phyloP scores from a whole-genome alignment of 2,797 vertebrate species.

The Uromys caudimaculatus region DNA sequence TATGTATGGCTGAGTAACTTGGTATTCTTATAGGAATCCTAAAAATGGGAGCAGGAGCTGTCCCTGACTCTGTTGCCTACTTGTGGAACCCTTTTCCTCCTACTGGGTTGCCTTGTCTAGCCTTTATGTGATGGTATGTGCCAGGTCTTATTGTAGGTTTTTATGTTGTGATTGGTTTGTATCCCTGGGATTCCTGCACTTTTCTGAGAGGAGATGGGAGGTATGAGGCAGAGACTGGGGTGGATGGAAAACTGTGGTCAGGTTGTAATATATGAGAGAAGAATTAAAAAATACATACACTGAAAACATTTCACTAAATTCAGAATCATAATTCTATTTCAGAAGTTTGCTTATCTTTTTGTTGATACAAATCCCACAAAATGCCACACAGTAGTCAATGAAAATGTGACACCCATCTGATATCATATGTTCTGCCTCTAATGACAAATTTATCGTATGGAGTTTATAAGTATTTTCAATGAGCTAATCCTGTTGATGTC shows the following conservation, averaged over 20 bases:
- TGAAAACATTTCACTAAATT: not conserved
- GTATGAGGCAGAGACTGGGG: not conserved
- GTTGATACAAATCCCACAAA: constrained; percentile 24
- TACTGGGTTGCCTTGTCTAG: not conserved
- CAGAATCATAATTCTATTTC: not conserved
- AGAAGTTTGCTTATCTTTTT: constrained; percentile 37
- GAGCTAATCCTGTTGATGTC: not conserved
- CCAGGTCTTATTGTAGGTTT: not conserved
- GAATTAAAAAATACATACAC: not conserved
- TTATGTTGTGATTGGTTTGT: not conserved
- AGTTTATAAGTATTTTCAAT: not conserved
- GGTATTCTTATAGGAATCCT: not conserved
- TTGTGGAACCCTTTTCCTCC: not conserved
- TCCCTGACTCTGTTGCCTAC: not conserved
- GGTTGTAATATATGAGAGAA: not conserved
- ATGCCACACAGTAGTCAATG: not conserved
- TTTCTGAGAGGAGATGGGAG: not conserved
- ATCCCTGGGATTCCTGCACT: not conserved
- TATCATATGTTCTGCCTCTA: not conserved
- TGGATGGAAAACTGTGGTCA: not conserved
- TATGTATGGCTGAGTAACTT: not conserved
- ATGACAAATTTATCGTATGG: not conserved
- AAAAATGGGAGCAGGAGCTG: not conserved
- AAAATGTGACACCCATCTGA: not conserved
- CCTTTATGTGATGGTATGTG: not conserved